Base-by-base conservation (phyloP, 2,113 vertebrate species). In the Phodopus roborovskii region DNA sequence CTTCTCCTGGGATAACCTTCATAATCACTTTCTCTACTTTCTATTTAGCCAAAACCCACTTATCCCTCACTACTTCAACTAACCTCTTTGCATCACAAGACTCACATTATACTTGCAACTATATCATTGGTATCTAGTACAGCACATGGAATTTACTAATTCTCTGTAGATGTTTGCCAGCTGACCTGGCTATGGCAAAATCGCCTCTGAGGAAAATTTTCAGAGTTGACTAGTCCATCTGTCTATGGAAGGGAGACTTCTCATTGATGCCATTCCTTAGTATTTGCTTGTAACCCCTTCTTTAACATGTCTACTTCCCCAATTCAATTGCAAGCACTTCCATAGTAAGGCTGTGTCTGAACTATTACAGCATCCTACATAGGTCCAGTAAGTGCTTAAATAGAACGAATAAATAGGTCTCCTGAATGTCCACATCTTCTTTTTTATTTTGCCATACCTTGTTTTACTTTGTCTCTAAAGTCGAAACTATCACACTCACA, bases 21-120 rank as follows among this genome's bases (percentile, higher is more conserved):
- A 94, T 33, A 77, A 84, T 17, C 56, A 74, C 48, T 82, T 95
- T 95, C 36, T 94, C 85, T 97, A 48, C 48, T 86, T 56, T 60
- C 58, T 95, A 56, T 92, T 86, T 88, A 87, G 48, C 71, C 77
- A 95, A 70, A 28, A 90, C 24, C 88, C 90, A 86, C 17, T 90
- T 87, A 92, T 88, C 53, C 30, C 74, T 94, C 79, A 92, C 79
- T n/a, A 92, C 16, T 81, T 96, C 50, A 94, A 78, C 26, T 86
- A 82, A 96, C 53, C 39, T 97, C 45, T 15, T 64, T 90, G 39
- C 58, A 22, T 39, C 73, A 53, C 56, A 89, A 93, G 75, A 87
- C 8, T 53, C 13, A 19, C 60, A 81, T 92, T 96, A 75, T 88
- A 90, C 62, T 79, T 19, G 9, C 66, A 58, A 79, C 60, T 93